Conservation (phyloP, 2,888 invertebrate genomes). For the Catocala nupta region DNA sequence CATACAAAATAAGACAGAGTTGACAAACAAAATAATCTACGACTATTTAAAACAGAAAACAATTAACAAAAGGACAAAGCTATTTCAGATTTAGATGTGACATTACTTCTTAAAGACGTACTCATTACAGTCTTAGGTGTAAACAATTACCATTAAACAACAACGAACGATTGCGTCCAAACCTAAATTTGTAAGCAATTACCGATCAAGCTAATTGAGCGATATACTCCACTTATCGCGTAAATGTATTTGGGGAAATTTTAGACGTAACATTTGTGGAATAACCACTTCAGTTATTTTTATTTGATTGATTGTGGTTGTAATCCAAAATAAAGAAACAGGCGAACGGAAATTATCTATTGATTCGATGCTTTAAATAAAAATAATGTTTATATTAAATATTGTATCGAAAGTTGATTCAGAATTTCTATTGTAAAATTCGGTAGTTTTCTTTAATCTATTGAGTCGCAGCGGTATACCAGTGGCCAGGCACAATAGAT, state of each 20-base stretch:
- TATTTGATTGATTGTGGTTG: slow-evolving; percentile 16
- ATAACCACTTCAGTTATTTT: slow-evolving; percentile 5
- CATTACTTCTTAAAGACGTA: neutral
- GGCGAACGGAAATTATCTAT: neutral
- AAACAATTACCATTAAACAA: slow-evolving; percentile 10
- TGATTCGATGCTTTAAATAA: neutral
- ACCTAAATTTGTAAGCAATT: slow-evolving; percentile 14
- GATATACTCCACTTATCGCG: slow-evolving; percentile 1
- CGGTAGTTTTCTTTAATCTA: too few species aligned
- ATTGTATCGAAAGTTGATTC: neutral
- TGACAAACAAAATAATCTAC: too few species aligned
- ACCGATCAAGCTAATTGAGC: slow-evolving; percentile 5
- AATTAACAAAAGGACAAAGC: too few species aligned
- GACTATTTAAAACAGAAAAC: too few species aligned
- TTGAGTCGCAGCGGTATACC: too few species aligned
- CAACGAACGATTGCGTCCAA: slow-evolving; percentile 8
- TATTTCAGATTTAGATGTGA: too few species aligned
- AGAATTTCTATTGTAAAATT: too few species aligned
- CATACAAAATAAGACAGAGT: too few species aligned
- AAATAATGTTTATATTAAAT: neutral
- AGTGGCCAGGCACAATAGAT: too few species aligned
- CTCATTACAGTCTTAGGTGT: neutral
- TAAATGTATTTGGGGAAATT: slow-evolving; percentile 11
- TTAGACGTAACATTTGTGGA: slow-evolving; percentile 4
- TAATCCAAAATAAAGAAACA: slow-evolving; percentile 9